phyloP scores from a whole-genome alignment of 2,797 vertebrate species.

The Bucorvus abyssinicus region DNA sequence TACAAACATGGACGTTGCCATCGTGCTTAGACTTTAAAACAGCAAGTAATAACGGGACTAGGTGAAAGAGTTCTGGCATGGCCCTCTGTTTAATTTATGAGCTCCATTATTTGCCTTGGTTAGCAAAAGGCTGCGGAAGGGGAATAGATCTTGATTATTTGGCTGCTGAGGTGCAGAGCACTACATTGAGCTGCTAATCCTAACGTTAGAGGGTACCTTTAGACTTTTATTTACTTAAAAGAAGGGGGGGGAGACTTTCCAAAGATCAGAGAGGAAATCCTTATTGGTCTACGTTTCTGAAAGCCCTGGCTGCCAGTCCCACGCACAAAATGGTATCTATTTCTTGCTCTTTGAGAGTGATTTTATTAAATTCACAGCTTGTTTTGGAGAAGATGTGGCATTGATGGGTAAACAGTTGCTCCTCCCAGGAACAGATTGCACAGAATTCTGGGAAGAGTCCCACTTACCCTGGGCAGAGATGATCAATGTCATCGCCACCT shows the following conservation, averaged over 20 bases:
- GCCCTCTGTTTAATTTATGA: constrained; percentile 14
- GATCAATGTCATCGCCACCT: constrained; percentile 1
- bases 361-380: not conserved
- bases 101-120: not conserved
- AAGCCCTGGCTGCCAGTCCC: not conserved
- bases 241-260: not conserved
- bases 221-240: not conserved
- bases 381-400: not conserved
- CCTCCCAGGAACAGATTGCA: not conserved
- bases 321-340: not conserved
- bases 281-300: not conserved
- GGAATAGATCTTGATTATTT: constrained; percentile 19
- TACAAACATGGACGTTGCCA: not conserved
- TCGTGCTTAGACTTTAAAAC: not conserved
- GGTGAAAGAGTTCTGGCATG: not conserved
- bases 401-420: not conserved
- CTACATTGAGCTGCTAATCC: not conserved
- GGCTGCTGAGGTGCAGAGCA: not conserved
- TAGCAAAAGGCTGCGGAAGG: not conserved
- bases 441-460: not conserved
- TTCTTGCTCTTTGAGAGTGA: not conserved
- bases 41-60: not conserved
- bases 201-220: not conserved
- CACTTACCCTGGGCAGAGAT: not conserved
- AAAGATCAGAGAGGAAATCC: not conserved